phyloP scores from a whole-genome alignment of 2,113 vertebrate genomes.

The Paradoxurus hermaphroditus region DNA sequence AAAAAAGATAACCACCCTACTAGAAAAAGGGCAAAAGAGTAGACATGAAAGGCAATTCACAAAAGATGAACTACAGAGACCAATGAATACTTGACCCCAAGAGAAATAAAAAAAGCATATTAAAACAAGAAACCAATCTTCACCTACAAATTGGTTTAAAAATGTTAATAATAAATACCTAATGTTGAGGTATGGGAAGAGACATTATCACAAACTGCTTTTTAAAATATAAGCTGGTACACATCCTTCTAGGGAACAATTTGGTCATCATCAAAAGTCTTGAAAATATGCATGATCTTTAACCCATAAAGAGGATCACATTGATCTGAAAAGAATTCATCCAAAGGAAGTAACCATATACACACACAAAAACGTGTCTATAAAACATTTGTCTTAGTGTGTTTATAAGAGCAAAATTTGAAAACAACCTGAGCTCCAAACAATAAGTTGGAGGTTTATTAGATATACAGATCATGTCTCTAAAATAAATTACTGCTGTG shows the following conservation, averaged over 20 bases:
- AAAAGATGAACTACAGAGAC: background rate
- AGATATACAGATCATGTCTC: background rate
- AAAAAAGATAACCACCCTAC: background rate
- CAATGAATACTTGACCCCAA: background rate
- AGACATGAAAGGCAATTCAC: conserved; percentile 11
- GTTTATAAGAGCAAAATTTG: conserved; percentile 19
- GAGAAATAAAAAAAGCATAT: background rate
- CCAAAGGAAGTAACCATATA: background rate
- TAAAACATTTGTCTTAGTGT: background rate
- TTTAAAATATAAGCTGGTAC: background rate
- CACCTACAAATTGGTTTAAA: conserved; percentile 52
- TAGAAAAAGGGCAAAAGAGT: background rate
- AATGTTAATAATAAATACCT: conserved; percentile 36
- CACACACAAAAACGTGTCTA: background rate
- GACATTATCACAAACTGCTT: background rate
- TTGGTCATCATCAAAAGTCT: background rate
- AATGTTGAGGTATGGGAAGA: conserved; percentile 6
- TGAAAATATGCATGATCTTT: conserved; percentile 9
- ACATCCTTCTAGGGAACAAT: background rate
- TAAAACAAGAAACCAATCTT: conserved; percentile 67
- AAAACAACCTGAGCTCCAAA: background rate
- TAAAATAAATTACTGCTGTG: conserved; percentile 18
- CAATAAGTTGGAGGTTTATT: conserved; percentile 27
- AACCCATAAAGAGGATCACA: background rate
- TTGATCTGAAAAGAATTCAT: conserved; percentile 9